Conservation (phyloP, 2,113 vertebrate species). For the Synodontis membranacea region DNA sequence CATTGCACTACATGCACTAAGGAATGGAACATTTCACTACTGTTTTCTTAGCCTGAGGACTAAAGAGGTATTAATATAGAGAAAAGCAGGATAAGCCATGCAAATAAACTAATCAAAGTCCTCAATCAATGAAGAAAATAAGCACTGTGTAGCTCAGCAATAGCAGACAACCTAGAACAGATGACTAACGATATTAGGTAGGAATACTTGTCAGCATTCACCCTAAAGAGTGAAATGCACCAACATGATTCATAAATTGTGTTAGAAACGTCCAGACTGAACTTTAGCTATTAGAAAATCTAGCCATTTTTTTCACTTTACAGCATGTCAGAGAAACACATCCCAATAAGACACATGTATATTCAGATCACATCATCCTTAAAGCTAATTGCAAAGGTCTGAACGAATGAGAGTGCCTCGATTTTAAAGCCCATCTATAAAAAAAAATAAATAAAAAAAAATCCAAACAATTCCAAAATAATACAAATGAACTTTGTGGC, state of each 20-base stretch:
- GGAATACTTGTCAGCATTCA: not conserved
- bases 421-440: not conserved
- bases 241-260: not conserved
- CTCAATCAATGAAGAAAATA: not conserved
- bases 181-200: too few species aligned
- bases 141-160: too few species aligned
- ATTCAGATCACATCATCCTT: not conserved
- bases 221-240: not conserved
- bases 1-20: not conserved
- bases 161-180: too few species aligned
- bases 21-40: not conserved
- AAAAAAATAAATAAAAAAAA: too few species aligned
- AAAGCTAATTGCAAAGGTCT: not conserved
- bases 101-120: not conserved
- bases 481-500: not conserved
- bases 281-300: not conserved
- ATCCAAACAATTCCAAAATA: not conserved
- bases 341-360: not conserved
- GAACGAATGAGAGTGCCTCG: not conserved
- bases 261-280: not conserved
- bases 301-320: not conserved
- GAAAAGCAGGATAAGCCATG: not conserved
- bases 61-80: not conserved
- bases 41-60: not conserved
- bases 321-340: not conserved